Evolutionary conservation across 1,140 invertebrate genomes (phyloP).

Genomic region (Papilio xuthus): DNA sequence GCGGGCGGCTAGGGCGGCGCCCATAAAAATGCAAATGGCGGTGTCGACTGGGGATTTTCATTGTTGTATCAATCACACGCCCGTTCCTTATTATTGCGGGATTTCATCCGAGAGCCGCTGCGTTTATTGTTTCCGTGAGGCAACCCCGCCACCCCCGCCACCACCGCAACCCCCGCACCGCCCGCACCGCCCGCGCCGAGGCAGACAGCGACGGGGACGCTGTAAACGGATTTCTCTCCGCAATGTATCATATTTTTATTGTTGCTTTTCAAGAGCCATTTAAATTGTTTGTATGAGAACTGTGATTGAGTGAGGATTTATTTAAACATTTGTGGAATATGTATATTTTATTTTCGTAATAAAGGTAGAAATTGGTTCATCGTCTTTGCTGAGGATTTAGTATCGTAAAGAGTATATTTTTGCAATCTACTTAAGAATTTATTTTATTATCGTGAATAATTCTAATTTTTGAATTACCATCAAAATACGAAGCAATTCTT

Average conservation of each 20-base stretch:
- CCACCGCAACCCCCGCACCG: conserved; percentile 9
- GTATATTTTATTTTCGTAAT: background rate
- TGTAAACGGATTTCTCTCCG: conserved; percentile 38
- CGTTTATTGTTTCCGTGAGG: conserved; percentile 68
- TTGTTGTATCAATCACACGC: conserved; percentile 76
- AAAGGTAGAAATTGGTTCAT: background rate
- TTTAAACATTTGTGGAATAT: background rate
- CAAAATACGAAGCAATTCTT: too few relatives aligned
- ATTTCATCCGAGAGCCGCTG: conserved; percentile 58
- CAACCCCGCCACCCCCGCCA: background rate
- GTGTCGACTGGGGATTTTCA: conserved; percentile 70
- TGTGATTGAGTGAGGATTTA: conserved; percentile 27
- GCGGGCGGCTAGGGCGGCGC: conserved; percentile 61
- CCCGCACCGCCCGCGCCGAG: background rate
- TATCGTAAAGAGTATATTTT: too few relatives aligned
- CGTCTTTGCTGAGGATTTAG: too few relatives aligned
- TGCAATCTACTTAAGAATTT: too few relatives aligned
- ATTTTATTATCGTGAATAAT: too few relatives aligned
- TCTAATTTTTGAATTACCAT: too few relatives aligned
- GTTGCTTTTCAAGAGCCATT: conserved; percentile 32
- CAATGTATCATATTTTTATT: conserved; percentile 33
- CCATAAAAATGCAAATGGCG: conserved; percentile 79
- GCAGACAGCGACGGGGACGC: conserved; percentile 45
- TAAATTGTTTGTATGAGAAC: conserved; percentile 10
- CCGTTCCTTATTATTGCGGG: conserved; percentile 74